A percentile compares a stretch with the other conserved stretches of the same genome.
phyloP scores from a whole-genome alignment of 2,888 invertebrate species.

The Steinernema carpocapsae region DNA sequence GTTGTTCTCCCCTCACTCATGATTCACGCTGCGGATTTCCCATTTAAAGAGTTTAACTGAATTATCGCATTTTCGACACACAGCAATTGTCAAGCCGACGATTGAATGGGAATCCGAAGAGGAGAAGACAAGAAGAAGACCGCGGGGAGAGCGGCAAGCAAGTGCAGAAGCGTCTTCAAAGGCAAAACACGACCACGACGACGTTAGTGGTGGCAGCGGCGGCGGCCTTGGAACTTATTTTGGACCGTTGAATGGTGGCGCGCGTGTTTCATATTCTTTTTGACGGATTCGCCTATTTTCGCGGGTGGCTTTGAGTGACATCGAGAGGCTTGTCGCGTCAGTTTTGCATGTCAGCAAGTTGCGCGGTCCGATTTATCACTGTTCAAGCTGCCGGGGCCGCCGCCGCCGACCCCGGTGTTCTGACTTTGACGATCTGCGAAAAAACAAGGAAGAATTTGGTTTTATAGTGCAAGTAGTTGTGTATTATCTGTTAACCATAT shows the following conservation, averaged over 20 bases:
- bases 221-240: conserved; percentile 33
- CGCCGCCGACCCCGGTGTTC: too few relatives aligned
- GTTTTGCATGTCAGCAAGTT: conserved; percentile 26
- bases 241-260: conserved; percentile 20
- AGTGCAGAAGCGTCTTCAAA: too few relatives aligned
- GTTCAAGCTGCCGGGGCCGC: neutral
- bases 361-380: neutral
- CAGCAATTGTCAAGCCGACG: neutral
- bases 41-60: conserved; percentile 32
- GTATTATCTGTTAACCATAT: too few relatives aligned
- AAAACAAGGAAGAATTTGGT: too few relatives aligned
- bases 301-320: conserved; percentile 24
- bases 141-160: neutral
- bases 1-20: neutral
- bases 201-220: neutral
- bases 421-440: too few relatives aligned
- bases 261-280: conserved; percentile 35
- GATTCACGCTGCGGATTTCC: conserved; percentile 19
- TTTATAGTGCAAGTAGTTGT: too few relatives aligned
- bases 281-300: conserved; percentile 21
- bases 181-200: neutral
- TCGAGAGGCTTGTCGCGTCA: conserved; percentile 22
- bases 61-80: conserved; percentile 31
- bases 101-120: conserved; percentile 1
- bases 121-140: conserved; percentile 4